Evolutionary conservation across 2,113 vertebrate genomes (phyloP).

Genomic region (Ptyas mucosa): DNA sequence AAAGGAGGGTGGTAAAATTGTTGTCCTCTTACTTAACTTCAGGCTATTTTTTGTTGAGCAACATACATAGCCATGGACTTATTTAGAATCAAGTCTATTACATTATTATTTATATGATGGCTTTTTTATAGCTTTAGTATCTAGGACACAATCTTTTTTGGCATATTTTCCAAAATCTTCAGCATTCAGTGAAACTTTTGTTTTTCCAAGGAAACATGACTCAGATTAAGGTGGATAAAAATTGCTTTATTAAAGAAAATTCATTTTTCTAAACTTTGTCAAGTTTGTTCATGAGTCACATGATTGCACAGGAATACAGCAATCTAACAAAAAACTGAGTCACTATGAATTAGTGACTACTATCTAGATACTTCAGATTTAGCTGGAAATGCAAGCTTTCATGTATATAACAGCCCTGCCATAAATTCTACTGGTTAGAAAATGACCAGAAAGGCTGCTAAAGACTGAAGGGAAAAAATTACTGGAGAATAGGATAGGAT

Average conservation of each 20-base stretch:
- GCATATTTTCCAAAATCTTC: background rate
- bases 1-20: constrained; percentile 30
- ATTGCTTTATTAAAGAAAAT: background rate
- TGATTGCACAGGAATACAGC: background rate
- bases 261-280: background rate
- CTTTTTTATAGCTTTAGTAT: background rate
- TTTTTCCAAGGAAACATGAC: background rate
- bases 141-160: background rate
- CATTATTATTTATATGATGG: background rate
- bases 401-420: background rate
- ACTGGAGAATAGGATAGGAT: background rate
- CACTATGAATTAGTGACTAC: background rate
- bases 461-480: background rate
- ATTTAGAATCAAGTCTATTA: background rate
- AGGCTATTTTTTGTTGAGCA: background rate
- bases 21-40: background rate
- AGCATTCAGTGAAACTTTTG: background rate
- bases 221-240: background rate
- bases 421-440: background rate
- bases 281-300: background rate
- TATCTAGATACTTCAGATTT: background rate
- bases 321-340: background rate
- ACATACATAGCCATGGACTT: background rate
- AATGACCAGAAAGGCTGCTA: background rate
- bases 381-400: background rate